Evolutionary conservation across 1,140 invertebrate genomes (phyloP).

Genomic region (Andrena cerasifolii): DNA sequence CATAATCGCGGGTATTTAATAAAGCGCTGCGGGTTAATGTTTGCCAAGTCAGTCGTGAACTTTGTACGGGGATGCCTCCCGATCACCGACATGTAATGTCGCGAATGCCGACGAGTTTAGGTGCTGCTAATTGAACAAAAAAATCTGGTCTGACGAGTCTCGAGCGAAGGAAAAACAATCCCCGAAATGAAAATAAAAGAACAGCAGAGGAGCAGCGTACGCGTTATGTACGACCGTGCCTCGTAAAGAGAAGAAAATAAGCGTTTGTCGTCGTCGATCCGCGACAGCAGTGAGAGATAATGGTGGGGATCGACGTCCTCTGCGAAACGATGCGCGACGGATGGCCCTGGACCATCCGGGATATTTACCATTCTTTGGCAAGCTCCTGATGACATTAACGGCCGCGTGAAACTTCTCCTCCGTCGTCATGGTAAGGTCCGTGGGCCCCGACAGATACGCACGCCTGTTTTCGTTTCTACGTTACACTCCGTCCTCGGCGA

Average conservation of each 20-base stretch:
- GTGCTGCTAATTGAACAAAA: background rate
- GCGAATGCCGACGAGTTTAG: background rate
- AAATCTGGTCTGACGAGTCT: background rate
- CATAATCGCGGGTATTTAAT: too few relatives aligned
- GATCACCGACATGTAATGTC: background rate
- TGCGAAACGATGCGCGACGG: background rate
- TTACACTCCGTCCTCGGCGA: background rate
- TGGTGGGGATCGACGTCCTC: background rate
- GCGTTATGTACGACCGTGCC: too few relatives aligned
- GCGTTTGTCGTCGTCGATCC: too few relatives aligned
- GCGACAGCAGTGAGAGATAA: too few relatives aligned
- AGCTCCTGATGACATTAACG: slow-evolving; percentile 92
- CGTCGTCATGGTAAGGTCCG: slow-evolving; percentile 84
- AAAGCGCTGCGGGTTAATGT: background rate
- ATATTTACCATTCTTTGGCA: slow-evolving; percentile 93
- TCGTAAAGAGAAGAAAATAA: too few relatives aligned
- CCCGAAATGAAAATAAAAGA: background rate
- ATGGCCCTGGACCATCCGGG: background rate
- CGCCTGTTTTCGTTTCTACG: background rate
- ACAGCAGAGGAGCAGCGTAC: background rate
- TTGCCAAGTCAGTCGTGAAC: slow-evolving; percentile 4
- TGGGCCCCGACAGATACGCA: slow-evolving; percentile 12
- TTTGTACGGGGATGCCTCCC: slow-evolving; percentile 10
- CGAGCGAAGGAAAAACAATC: background rate
- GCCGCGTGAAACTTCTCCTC: slow-evolving; percentile 93